Evolutionary conservation across 2,113 vertebrate species (phyloP), one percentile per base, ranked within the genome.

Genomic region (Carassius gibelio): DNA sequence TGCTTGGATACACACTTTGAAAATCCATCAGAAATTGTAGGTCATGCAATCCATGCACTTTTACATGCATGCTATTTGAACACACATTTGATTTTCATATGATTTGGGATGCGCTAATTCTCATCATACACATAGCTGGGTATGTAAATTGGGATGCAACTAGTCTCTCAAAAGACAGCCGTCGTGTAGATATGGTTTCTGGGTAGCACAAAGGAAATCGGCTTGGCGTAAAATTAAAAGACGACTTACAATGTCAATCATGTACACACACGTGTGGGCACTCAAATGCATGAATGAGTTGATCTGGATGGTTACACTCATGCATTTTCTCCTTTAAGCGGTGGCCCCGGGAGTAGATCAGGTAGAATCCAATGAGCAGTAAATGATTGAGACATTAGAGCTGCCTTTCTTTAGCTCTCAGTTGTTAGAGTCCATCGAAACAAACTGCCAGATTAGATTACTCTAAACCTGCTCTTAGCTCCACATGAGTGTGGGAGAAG

Each of bases 361-460:
- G 94, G 94, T 93, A 95, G 93, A 95, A 95, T 94, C 95, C 94
- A 83, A 78, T 71, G 42, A 83, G 75, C 81, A 75, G 84, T 85
- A 87, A 85, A 83, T 75, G 84, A 88, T 71, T 52, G 87, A 91
- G 91, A 90, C 86, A 81, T 84, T 78, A 82, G 79, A 61, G 83
- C 84, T 55, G 86, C 79, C 42, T 45, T 69, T 72, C 7, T 82
- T 59, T 88, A 45, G 68, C 34, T 62, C 69, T 0, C 59, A 86
- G 71, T 61, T 78, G 75, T 79, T 80, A 78, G 50, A 80, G 66
- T 50, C 36, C 52, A 42, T 36, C 74, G 23, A 75, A 83, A 55
- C 48, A 64, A 11, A 74, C 30, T 81, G 78, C 38, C 50, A 74
- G 66, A 23, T 57, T 85, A 80, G 38, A 85, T 83, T 83, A 83